A percentile compares a stretch with the other conserved stretches of the same genome.
Evolutionary conservation across 2,797 vertebrate species (phyloP).

Genomic region (Spea hammondii): DNA sequence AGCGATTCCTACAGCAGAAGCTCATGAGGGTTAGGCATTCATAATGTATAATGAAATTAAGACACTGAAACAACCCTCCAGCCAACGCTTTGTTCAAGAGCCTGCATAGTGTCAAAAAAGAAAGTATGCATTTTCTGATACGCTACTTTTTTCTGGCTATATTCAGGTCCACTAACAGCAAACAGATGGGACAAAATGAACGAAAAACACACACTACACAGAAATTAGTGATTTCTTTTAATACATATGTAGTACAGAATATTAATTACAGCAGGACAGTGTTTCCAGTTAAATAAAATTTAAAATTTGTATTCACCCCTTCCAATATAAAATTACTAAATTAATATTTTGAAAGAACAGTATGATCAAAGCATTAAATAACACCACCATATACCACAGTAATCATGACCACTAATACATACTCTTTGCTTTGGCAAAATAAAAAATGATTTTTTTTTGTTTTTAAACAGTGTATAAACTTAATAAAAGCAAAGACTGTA

Average conservation of each 20-base stretch:
- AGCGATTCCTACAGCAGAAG: too few relatives aligned
- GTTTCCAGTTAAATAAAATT: constrained; percentile 94
- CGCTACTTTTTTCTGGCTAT: too few relatives aligned
- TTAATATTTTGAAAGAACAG: constrained; percentile 84
- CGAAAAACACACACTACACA: constrained; percentile 55
- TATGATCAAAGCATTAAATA: constrained; percentile 86
- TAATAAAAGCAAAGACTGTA: constrained; percentile 83
- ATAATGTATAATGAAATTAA: too few relatives aligned
- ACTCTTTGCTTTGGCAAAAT: constrained; percentile 89
- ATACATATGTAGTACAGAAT: constrained; percentile 74
- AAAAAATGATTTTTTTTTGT: constrained; percentile 72
- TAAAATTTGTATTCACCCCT: constrained; percentile 72
- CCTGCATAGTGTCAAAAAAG: too few relatives aligned
- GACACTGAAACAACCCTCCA: too few relatives aligned
- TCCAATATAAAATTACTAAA: constrained; percentile 90
- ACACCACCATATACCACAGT: constrained; percentile 73
- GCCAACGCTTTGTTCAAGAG: too few relatives aligned
- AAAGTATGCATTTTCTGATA: too few relatives aligned
- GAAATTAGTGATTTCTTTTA: constrained; percentile 80
- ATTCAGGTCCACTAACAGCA: not conserved
- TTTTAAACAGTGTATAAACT: constrained; percentile 86
- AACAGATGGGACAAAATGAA: not conserved
- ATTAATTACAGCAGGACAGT: constrained; percentile 78
- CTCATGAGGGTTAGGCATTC: too few relatives aligned
- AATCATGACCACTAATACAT: constrained; percentile 73